Base-by-base conservation (phyloP, 1,140 invertebrate genomes). In the Apocrypta bakeri region DNA sequence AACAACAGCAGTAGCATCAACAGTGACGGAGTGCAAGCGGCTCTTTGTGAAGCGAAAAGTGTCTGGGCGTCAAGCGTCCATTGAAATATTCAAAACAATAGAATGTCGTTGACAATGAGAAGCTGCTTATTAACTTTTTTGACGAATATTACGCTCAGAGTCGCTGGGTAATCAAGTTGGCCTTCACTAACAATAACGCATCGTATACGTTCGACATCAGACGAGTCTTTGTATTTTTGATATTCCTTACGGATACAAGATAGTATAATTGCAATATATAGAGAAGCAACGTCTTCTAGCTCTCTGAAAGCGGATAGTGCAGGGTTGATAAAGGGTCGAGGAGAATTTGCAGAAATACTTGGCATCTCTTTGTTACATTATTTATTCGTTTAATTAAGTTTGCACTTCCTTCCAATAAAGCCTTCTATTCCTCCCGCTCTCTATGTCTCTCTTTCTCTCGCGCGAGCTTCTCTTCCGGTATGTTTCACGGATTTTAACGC, bases 361-460 rank as follows among this genome's bases (percentile, higher is more conserved):
- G 48, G 48, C 48, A 21, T 56, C 85, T 85, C 88, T 89, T 89
- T 89, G 88, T 89, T 85, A 83, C 86, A 86, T 90, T 91, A 90
- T 90, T 90, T 90, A 90, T 89, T 89, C 88, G 88, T 90, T 91
- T 90, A 90, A 91, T 91, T 90, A 91, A 90, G 87, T 90, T 85
- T 83, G 86, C 86, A 84, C 81, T 87, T 84, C 81, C 83, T 85
- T 86, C 87, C 85, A 87, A 88, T 89, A 88, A 89, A 88, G 72
- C 86, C 83, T 87, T 73, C 78, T 73, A 80, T 17, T 21, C 48
- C 4, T 21, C n/a, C 17, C n/a, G 17, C 17, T 21, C 3, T 14
- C 42, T 17, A 11, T 3, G 56, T 71, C 25, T n/a, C 61, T 9
- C 29, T 33, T 24, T 42, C 79, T 81, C 56, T 83, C 69, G 17